Conservation (phyloP, 2,797 vertebrate species). For the Heterohyrax brucei region DNA sequence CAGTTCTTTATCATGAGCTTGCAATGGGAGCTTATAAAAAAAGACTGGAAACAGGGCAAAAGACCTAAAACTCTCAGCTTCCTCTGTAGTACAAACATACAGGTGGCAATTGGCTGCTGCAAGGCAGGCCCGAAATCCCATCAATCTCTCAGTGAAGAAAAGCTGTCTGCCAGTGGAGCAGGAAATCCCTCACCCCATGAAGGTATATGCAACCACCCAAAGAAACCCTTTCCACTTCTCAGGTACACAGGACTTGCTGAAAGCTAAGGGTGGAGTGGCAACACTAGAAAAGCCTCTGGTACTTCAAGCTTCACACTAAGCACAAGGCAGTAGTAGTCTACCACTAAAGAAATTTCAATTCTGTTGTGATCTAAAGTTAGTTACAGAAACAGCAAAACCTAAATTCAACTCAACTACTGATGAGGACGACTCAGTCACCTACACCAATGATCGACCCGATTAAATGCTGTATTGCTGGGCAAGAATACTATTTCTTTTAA, state of each 20-base stretch:
- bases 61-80: no score
- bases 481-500: background rate
- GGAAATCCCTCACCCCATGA: background rate
- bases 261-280: background rate
- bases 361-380: background rate
- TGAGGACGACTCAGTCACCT: background rate
- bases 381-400: background rate
- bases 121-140: background rate
- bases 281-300: background rate
- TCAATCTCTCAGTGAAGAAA: background rate
- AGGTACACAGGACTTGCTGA: background rate
- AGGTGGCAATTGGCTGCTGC: background rate
- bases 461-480: background rate
- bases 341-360: background rate
- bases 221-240: background rate
- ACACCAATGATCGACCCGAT: background rate
- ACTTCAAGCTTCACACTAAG: background rate
- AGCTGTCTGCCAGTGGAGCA: background rate
- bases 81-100: background rate
- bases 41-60: background rate
- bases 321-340: no score
- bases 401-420: background rate
- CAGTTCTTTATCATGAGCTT: background rate
- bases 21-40: background rate
- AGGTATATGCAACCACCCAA: background rate